Percentiles rank a stretch among this genome's conserved stretches.
These are phyloP conservation scores for Drosophila buzzatii DNA, from an alignment of 2,888 invertebrate species.

Conservation along the genomic window DNA sequence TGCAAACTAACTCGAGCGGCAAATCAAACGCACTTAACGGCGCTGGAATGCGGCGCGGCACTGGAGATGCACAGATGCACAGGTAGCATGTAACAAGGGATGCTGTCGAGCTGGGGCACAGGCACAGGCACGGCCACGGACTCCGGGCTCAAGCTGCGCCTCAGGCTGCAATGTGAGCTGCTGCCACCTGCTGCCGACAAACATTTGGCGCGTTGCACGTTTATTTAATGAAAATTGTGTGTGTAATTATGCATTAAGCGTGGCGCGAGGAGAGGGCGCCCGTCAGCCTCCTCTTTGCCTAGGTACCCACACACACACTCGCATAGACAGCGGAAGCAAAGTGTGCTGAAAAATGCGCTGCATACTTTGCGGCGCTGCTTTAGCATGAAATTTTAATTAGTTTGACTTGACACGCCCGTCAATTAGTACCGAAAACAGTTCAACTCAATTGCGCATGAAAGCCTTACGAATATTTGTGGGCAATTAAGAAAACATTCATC, in stretches of 20 bases:
- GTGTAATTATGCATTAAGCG: constrained; percentile 79
- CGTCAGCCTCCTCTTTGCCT: constrained; percentile 46
- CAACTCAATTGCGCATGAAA: constrained; percentile 21
- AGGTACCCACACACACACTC: constrained; percentile 18
- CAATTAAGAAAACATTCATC: constrained; percentile 47
- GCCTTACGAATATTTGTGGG: constrained; percentile 37
- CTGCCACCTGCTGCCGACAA: constrained; percentile 61
- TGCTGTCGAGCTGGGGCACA: constrained; percentile 13
- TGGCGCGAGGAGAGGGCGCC: constrained; percentile 26
- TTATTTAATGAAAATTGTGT: constrained; percentile 81
- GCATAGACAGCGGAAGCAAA: constrained; percentile 29
- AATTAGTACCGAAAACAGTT: constrained; percentile 31
- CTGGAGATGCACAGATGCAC: constrained; percentile 19
- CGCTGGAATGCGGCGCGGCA: constrained; percentile 32
- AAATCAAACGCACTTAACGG: constrained; percentile 76
- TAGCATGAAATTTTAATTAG: constrained; percentile 76
- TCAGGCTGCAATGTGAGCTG: constrained; percentile 36
- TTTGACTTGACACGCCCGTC: constrained; percentile 60
- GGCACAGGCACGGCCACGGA: background rate
- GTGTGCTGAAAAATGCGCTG: constrained; percentile 48
- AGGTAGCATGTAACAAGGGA: constrained; percentile 36
- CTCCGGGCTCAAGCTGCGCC: constrained; percentile 6
- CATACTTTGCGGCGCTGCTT: constrained; percentile 63
- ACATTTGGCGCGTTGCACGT: constrained; percentile 71
- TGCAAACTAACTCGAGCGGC: constrained; percentile 80